A percentile compares a stretch with the other conserved stretches of the same genome.
These are phyloP conservation scores for Meleagris gallopavo DNA, from an alignment of 2,113 vertebrate genomes.

Conservation along the genomic window DNA sequence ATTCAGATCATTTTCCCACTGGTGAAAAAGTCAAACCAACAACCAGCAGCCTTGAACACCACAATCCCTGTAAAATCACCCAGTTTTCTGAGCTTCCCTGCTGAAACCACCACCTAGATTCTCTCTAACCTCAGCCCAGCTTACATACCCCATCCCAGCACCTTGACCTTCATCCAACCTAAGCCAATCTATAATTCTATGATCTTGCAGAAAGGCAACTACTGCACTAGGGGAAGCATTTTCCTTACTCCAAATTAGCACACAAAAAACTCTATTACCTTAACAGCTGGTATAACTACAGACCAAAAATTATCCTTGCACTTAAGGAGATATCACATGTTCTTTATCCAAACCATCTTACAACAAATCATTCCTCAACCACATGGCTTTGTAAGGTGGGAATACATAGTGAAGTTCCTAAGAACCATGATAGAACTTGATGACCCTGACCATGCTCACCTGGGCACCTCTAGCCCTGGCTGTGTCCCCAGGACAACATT, in stretches of 20 bases:
- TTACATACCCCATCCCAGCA: too few species aligned
- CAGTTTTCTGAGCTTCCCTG: accelerated
- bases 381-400: background rate
- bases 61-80: accelerated
- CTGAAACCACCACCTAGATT: accelerated
- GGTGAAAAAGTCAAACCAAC: background rate
- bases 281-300: accelerated
- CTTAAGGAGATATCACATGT: accelerated
- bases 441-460: background rate
- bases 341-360: accelerated
- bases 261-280: background rate
- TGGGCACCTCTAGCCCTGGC: background rate
- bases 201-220: accelerated
- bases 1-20: background rate
- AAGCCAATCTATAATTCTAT: background rate
- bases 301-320: accelerated
- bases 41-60: background rate
- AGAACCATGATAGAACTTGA: background rate
- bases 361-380: accelerated
- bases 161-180: too few species aligned
- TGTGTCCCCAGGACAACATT: background rate
- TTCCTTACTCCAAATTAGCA: background rate
- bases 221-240: accelerated
- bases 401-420: background rate
- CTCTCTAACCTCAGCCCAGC: background rate